Base-by-base conservation (phyloP, 2,888 invertebrate species). In the Melipona beecheii region DNA sequence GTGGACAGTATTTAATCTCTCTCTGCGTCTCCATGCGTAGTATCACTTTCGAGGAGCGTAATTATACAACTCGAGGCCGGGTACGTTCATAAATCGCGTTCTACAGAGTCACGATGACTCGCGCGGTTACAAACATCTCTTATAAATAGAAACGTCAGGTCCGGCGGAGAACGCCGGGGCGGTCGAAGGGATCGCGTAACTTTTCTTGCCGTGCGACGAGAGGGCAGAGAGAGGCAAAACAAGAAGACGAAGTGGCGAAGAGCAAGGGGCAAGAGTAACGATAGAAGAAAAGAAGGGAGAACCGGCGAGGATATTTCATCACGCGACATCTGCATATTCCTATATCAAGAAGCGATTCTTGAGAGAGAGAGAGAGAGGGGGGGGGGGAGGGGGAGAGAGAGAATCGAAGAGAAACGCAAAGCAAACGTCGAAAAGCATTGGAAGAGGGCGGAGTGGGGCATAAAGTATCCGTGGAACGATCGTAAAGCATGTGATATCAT, bases 401-500 rank as follows among this genome's bases (percentile, higher is more conserved):
- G 49, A 82, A 78, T 60, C 81, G 70, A 87, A 88, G 89, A 87
- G 90, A 90, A 90, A 90, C 81, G 86, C 83, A 79, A 69, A 43
- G 71, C 85, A 76, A 72, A 84, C 84, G 87, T 86, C 86, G 83
- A 88, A 75, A 75, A 88, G 82, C 86, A 75, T 85, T 80, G 83
- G 62, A n/a, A 56, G 87, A 83, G 89, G 81, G 76, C 83, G 81
- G 83, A 87, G 89, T 86, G 90, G 86, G 89, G 90, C 90, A 92
- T 93, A 92, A 93, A 92, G 90, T 91, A 92, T 92, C 92, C 90
- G 65, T 80, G 89, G 87, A 91, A 91, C 84, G 90, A 91, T 91
- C 93, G 91, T 92, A 92, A 92, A 93, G 89, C 87, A 92, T 92
- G 89, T 91, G 92, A 93, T 93, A 92, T 92, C 92, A 92, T 92